Evolutionary conservation across 1,140 invertebrate species (phyloP).

Genomic region (Drosophila nebulosa): DNA sequence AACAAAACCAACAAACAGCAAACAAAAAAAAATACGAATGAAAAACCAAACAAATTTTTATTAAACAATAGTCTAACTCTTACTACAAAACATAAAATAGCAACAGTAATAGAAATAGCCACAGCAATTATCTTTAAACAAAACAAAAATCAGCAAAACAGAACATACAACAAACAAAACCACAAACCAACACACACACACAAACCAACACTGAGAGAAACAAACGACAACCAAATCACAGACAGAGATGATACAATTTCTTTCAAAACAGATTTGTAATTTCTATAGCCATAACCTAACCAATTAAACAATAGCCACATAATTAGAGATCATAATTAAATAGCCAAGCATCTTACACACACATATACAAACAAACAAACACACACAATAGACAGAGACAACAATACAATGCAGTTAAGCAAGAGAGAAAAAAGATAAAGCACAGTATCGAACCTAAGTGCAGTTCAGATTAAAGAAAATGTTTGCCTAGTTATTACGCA

Average conservation of each 20-base stretch:
- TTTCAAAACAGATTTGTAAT: constrained; percentile 53
- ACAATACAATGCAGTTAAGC: not conserved
- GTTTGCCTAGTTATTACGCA: constrained; percentile 13
- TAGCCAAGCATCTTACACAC: constrained; percentile 58
- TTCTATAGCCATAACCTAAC: constrained; percentile 66
- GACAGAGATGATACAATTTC: not conserved
- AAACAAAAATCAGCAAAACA: constrained; percentile 22
- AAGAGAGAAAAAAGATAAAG: constrained; percentile 64
- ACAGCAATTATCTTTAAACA: constrained; percentile 67
- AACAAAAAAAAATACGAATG: constrained; percentile 23
- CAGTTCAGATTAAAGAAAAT: constrained; percentile 29
- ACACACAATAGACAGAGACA: constrained; percentile 21
- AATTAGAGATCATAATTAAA: constrained; percentile 53
- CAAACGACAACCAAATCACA: constrained; percentile 4
- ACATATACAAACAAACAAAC: constrained; percentile 10
- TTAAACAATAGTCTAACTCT: constrained; percentile 76
- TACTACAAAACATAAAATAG: constrained; percentile 73
- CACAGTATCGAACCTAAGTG: constrained; percentile 50
- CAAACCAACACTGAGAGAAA: constrained; percentile 14
- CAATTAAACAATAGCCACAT: constrained; percentile 66
- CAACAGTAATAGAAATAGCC: constrained; percentile 74
- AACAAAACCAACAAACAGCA: constrained; percentile 28
- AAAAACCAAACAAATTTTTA: constrained; percentile 33
- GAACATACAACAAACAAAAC: constrained; percentile 10
- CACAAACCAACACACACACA: constrained; percentile 5